phyloP scores from a whole-genome alignment of 2,888 invertebrate genomes.

The Xylocampa areola region DNA sequence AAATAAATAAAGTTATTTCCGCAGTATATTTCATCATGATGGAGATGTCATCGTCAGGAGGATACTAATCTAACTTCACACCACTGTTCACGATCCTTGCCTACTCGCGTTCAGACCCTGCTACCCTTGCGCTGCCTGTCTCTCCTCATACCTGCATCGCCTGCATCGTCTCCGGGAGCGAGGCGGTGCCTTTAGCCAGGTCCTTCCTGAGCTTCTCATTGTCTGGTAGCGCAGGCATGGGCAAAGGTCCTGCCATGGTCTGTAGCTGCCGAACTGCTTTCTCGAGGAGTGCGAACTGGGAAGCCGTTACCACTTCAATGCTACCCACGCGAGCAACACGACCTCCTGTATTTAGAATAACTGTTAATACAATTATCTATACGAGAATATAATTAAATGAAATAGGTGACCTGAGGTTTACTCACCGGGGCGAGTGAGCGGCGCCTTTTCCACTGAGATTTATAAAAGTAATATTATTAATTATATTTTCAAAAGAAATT shows the following conservation, averaged over 20 bases:
- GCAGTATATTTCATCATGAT: no score
- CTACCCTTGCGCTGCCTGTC: no score
- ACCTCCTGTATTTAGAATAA: not conserved
- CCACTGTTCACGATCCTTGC: no score
- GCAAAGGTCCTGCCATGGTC: conserved; percentile 62
- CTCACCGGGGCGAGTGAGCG: conserved; percentile 63
- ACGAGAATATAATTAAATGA: no score
- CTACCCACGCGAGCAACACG: conserved; percentile 61
- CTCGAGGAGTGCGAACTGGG: conserved; percentile 74
- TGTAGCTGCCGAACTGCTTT: conserved; percentile 64
- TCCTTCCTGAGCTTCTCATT: conserved; percentile 71
- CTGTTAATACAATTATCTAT: no score
- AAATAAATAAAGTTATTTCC: no score
- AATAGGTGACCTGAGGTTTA: no score
- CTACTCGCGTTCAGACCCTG: no score
- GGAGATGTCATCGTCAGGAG: no score
- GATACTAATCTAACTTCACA: no score
- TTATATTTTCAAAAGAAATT: not conserved
- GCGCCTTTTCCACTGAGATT: conserved; percentile 74
- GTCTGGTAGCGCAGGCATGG: conserved; percentile 71
- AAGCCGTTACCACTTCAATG: conserved; percentile 79
- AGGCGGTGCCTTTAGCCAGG: conserved; percentile 73
- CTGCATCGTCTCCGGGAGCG: conserved; percentile 78
- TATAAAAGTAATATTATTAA: not conserved
- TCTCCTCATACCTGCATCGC: conserved; percentile 79